Evolutionary conservation across 2,888 invertebrate genomes (phyloP).

Genomic region (Neuroscelio doddi): DNA sequence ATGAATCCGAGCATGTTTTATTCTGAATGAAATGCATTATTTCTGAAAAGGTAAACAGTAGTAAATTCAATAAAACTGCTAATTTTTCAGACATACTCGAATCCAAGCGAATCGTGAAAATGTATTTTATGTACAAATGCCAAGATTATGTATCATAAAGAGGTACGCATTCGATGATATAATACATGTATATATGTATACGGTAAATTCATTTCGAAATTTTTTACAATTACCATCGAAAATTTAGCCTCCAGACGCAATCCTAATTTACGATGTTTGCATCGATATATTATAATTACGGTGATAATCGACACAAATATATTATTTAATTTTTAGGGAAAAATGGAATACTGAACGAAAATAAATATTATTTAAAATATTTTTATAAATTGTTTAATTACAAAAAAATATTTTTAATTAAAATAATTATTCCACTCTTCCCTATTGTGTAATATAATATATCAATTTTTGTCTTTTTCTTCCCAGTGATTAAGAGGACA

Average conservation of each 20-base stretch:
- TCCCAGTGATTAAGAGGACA: constrained; percentile 55
- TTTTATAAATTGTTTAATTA: too few species aligned
- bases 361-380: too few species aligned
- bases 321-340: constrained; percentile 12
- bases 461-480: constrained; percentile 43
- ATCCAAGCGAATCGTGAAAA: constrained; percentile 36
- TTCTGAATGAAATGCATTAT: neutral
- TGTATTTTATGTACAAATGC: constrained; percentile 26
- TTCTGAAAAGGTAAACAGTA: neutral
- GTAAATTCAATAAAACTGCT: neutral
- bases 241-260: too few species aligned
- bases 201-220: too few species aligned
- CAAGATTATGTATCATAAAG: constrained; percentile 5
- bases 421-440: constrained; percentile 1
- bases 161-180: too few species aligned
- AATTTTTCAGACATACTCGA: constrained; percentile 27
- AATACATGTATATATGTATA: too few species aligned
- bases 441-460: constrained; percentile 40
- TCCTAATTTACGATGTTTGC: too few species aligned
- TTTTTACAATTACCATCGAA: too few species aligned
- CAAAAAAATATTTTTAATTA: too few species aligned
- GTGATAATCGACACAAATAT: constrained; percentile 52
- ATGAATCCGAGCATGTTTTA: constrained; percentile 45
- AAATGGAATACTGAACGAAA: too few species aligned
- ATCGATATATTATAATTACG: constrained; percentile 3